Evolutionary conservation across 2,797 vertebrate genomes (phyloP).

Genomic region (Pseudomugil gertrudae): DNA sequence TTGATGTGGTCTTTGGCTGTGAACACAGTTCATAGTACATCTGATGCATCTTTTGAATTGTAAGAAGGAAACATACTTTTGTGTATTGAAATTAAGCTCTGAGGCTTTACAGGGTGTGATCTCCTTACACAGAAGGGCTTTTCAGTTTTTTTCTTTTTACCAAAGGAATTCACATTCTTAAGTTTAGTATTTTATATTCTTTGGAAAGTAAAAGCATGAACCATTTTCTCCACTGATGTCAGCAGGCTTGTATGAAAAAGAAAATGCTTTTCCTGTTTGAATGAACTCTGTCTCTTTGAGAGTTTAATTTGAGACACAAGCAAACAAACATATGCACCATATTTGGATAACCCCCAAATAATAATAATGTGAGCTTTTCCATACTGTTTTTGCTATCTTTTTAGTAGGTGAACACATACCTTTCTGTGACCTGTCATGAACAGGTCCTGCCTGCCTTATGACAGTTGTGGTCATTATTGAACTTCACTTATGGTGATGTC

Average conservation of each 20-base stretch:
- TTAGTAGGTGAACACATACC: constrained; percentile 11
- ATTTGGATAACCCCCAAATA: constrained; percentile 9
- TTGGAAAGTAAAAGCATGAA: constrained; percentile 35
- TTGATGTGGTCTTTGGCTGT: constrained; percentile 52
- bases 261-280: constrained; percentile 14
- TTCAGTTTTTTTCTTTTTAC: constrained; percentile 56
- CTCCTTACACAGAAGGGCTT: constrained; percentile 52
- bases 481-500: constrained; percentile 28
- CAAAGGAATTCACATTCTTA: constrained; percentile 54
- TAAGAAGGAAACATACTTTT: constrained; percentile 30
- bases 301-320: constrained; percentile 28
- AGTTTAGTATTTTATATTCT: constrained; percentile 28
- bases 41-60: constrained; percentile 39
- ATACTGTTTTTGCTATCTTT: constrained; percentile 7
- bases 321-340: neutral
- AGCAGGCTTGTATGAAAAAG: constrained; percentile 20
- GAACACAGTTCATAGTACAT: constrained; percentile 37
- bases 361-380: constrained; percentile 21
- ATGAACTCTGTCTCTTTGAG: constrained; percentile 8
- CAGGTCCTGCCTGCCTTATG: constrained; percentile 7
- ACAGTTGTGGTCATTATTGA: constrained; percentile 50
- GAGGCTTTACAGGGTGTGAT: constrained; percentile 53
- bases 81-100: constrained; percentile 39
- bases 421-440: constrained; percentile 31
- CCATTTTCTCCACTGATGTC: constrained; percentile 22